A percentile compares a stretch with the other conserved stretches of the same genome.
phyloP scores from a whole-genome alignment of 2,113 vertebrate species.

The Peromyscus maniculatus region DNA sequence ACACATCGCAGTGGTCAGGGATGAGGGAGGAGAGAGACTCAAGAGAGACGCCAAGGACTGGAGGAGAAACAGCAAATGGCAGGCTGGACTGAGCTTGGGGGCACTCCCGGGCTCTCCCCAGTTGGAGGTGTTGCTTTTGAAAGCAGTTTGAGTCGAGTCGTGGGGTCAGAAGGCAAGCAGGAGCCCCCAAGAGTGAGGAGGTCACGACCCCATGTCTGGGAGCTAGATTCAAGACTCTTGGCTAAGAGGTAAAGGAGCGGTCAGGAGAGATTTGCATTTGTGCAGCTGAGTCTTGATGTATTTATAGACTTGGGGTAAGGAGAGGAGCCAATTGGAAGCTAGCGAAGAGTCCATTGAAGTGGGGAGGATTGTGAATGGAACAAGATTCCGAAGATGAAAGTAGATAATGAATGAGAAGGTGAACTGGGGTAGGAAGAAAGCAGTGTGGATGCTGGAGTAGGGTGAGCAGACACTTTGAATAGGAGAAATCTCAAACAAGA shows the following conservation, averaged over 20 bases:
- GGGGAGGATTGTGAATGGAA: background rate
- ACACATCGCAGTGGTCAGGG: background rate
- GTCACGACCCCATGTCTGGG: background rate
- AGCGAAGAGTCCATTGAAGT: background rate
- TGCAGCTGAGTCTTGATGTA: background rate
- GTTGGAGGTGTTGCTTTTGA: background rate
- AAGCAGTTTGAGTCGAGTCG: background rate
- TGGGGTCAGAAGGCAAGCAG: background rate
- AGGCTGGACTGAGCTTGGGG: background rate
- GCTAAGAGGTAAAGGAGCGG: background rate
- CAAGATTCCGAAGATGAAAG: background rate
- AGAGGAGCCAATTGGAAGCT: background rate
- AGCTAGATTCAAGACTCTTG: background rate
- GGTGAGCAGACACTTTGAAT: background rate
- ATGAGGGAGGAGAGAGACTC: background rate
- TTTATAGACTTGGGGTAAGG: background rate
- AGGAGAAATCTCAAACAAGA: background rate
- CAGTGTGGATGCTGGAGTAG: accelerated
- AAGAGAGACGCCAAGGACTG: background rate
- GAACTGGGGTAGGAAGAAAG: background rate
- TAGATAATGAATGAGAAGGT: background rate
- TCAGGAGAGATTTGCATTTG: background rate
- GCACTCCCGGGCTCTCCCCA: background rate
- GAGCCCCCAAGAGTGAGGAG: background rate
- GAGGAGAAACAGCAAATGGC: background rate